Evolutionary conservation across 2,888 invertebrate species (phyloP), one percentile per base, ranked within the genome.

Genomic region (Drosophila birchii): DNA sequence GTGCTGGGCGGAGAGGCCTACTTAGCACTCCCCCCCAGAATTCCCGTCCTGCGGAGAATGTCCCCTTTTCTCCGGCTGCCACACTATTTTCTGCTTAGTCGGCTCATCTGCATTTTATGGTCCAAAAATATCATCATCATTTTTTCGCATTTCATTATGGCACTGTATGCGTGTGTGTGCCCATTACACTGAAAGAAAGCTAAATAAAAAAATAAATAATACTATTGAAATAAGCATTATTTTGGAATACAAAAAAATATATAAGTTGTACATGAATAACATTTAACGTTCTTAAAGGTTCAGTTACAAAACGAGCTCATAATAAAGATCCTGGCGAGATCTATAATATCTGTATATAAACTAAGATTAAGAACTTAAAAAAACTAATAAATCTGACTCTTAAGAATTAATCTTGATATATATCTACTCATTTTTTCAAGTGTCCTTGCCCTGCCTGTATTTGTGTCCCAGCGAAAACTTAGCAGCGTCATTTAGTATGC

Each of bases 71-170:
- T 49, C 47, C 34, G 38, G 56, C 69, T 69, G 53, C 60, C 66
- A 71, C 88, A 89, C 89, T 89, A 86, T 81, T 81, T 80, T 87
- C 79, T 89, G 89, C 90, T 90, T 85, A 90, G 88, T 89, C 84
- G 86, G 84, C 90, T 90, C 89, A 90, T 90, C 90, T 90, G 86
- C 90, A 91, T 89, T 90, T 90, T 90, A 90, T 90, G 88, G 81
- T 79, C 81, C 79, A 81, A 90, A 86, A 86, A 81, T 87, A 88
- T 88, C 86, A 89, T 80, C 85, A 89, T 90, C 77, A 88, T 89
- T 89, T 90, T 90, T 88, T 81, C 79, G 88, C 89, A 86, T 86
- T 86, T 89, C 86, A 86, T 89, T 81, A 84, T 80, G 76, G 72
- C 59, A 38, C 62, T 64, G 49, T 75, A 54, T 73, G 66, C 67